Percentiles rank a stretch among this genome's conserved stretches.
These are phyloP conservation scores for Selenia dentaria DNA, from an alignment of 2,888 invertebrate species.

Conservation along the genomic window DNA sequence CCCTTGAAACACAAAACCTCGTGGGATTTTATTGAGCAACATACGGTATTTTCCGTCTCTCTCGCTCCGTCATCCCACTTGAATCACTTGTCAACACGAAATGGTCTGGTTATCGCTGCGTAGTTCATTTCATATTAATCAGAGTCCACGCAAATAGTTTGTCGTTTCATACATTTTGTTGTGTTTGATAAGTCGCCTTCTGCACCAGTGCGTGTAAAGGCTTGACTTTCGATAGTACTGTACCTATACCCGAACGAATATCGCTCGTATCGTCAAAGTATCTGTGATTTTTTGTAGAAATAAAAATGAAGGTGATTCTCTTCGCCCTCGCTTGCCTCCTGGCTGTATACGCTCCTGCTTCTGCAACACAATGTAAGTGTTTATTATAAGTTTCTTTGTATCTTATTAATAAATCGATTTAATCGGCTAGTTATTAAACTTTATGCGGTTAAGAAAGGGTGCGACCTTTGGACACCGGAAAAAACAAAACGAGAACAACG, in stretches of 20 bases:
- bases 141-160: slow-evolving; percentile 54
- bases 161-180: slow-evolving; percentile 61
- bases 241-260: slow-evolving; percentile 39
- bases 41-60: slow-evolving; percentile 53
- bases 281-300: slow-evolving; percentile 73
- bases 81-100: slow-evolving; percentile 67
- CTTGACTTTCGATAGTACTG: slow-evolving; percentile 72
- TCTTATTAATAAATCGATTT: too few species aligned
- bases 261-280: slow-evolving; percentile 67
- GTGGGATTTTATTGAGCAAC: slow-evolving; percentile 46
- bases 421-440: too few species aligned
- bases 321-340: slow-evolving; percentile 75
- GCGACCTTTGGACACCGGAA: not conserved
- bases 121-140: slow-evolving; percentile 69
- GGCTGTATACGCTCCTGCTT: slow-evolving; percentile 76
- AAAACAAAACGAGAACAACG: too few species aligned
- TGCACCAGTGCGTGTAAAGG: slow-evolving; percentile 97
- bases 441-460: not conserved
- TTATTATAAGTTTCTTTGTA: slow-evolving; percentile 35
- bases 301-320: slow-evolving; percentile 84
- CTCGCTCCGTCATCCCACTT: slow-evolving; percentile 61
- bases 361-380: slow-evolving; percentile 88
- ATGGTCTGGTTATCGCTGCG: slow-evolving; percentile 75
- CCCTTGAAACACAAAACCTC: slow-evolving; percentile 79
- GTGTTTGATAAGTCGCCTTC: slow-evolving; percentile 88